Evolutionary conservation across 2,113 vertebrate species (phyloP), one percentile per base, ranked within the genome.

Genomic region (Rhinichthys klamathensis): DNA sequence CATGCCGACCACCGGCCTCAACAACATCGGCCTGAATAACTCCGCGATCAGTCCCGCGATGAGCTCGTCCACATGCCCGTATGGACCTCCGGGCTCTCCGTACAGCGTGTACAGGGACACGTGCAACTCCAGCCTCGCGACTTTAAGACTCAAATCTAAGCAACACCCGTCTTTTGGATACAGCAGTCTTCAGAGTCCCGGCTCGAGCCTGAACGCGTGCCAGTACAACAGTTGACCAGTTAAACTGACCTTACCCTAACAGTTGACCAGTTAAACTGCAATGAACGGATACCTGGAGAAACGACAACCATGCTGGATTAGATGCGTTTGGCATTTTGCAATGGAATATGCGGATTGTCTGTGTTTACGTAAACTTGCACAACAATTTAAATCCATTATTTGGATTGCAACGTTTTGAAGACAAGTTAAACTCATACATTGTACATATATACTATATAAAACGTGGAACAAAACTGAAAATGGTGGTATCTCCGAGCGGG

Each of bases 21-120:
- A 97, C 93, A 98, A 98, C 95, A 97, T 98, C 95, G 95, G 95
- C 91, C 94, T 96, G 77, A 99, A 99, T 94, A 93, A 96, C 72
- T 97, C 97, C 56, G 95, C 97, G 27, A 97, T 99, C 86, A 98
- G 96, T 92, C 96, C 97, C 60, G 97, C 97, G 91, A 98, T 99
- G 97, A 96, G 97, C 61, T 96, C 97, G 1, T 93, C 97, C 25
- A 95, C 97, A 75, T 99, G 98, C 89, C 98, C 97, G 4, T 99
- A 99, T 87, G 97, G 96, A 81, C 96, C 97, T 0, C 97, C 97
- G 25, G 97, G 96, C 70, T 97, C 98, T 13, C 97, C 98, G 27
- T 99, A 99, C 95, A 97, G 96, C 91, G 97, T 99, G 90, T 99
- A 99, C 93, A 92, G 98, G 94, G 98, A 99, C 96, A 98, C 97